Conservation (phyloP, 2,888 invertebrate genomes). For the Leucophora obtusa region DNA sequence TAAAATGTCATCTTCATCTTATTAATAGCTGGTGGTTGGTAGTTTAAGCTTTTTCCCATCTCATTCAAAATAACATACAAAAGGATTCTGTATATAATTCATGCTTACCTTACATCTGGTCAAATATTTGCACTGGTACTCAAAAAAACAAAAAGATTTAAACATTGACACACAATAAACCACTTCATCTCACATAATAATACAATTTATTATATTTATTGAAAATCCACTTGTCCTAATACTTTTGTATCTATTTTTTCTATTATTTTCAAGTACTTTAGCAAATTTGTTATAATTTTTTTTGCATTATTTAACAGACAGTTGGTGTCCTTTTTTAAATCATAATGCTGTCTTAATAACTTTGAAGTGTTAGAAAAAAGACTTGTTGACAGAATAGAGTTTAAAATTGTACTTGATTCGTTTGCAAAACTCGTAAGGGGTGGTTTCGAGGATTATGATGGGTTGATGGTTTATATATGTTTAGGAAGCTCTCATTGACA, state of each 20-base stretch:
- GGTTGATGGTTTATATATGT: constrained; percentile 49
- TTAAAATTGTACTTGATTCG: constrained; percentile 35
- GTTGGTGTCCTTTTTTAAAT: constrained; percentile 34
- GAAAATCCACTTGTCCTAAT: constrained; percentile 69
- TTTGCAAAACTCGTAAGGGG: constrained; percentile 19
- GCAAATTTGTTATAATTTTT: constrained; percentile 56
- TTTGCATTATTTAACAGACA: constrained; percentile 31
- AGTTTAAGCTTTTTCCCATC: constrained; percentile 9
- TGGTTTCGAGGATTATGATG: constrained; percentile 38
- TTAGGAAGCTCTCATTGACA: constrained; percentile 71
- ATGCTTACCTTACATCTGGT: constrained; percentile 70
- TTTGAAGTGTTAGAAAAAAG: constrained; percentile 56
- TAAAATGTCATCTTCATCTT: constrained; percentile 39
- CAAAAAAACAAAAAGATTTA: constrained; percentile 40
- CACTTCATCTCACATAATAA: constrained; percentile 58
- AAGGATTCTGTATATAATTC: constrained; percentile 39
- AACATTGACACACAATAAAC: constrained; percentile 53
- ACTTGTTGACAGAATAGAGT: constrained; percentile 56
- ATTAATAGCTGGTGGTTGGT: constrained; percentile 46
- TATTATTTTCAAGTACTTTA: constrained; percentile 49
- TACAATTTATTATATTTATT: constrained; percentile 65
- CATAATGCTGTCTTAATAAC: constrained; percentile 54
- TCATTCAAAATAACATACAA: constrained; percentile 17
- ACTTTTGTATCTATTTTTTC: constrained; percentile 56
- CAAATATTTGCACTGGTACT: constrained; percentile 71